phyloP scores from a whole-genome alignment of 1,140 invertebrate genomes.

The Myzus persicae region DNA sequence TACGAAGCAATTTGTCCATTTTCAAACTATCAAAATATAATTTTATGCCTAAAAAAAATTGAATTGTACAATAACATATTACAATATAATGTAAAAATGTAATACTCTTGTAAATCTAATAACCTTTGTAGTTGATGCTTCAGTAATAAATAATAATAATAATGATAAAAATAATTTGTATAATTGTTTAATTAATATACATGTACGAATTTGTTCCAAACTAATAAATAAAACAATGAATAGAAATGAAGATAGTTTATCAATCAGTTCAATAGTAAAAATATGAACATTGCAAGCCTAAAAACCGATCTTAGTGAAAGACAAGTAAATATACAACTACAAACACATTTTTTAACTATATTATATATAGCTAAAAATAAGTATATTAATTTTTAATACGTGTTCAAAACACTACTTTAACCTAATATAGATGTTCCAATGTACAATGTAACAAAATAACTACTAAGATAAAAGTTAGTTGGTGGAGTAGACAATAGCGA shows the following conservation, averaged over 20 bases:
- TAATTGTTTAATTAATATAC: too few relatives aligned
- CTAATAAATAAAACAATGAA: background rate
- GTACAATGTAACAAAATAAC: slow-evolving; percentile 2
- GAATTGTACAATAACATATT: too few relatives aligned
- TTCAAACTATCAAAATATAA: too few relatives aligned
- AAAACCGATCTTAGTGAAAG: background rate
- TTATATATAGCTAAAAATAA: background rate
- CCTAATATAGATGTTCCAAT: background rate
- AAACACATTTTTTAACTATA: background rate
- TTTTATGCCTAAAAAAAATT: too few relatives aligned
- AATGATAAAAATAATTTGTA: too few relatives aligned
- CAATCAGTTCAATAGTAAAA: background rate
- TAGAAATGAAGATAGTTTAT: background rate
- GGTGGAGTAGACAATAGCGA: background rate
- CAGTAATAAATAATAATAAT: too few relatives aligned
- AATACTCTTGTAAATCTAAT: too few relatives aligned
- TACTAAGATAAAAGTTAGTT: background rate
- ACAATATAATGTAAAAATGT: too few relatives aligned
- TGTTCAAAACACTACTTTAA: background rate
- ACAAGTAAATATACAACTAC: background rate
- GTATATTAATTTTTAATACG: background rate
- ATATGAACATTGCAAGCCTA: background rate
- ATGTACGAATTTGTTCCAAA: background rate
- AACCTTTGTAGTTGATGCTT: too few relatives aligned
- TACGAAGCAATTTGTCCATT: too few relatives aligned